A percentile compares a stretch with the other conserved stretches of the same genome.
These are phyloP conservation scores for Trichonephila clavipes DNA, from an alignment of 1,140 invertebrate species.

Conservation along the genomic window DNA sequence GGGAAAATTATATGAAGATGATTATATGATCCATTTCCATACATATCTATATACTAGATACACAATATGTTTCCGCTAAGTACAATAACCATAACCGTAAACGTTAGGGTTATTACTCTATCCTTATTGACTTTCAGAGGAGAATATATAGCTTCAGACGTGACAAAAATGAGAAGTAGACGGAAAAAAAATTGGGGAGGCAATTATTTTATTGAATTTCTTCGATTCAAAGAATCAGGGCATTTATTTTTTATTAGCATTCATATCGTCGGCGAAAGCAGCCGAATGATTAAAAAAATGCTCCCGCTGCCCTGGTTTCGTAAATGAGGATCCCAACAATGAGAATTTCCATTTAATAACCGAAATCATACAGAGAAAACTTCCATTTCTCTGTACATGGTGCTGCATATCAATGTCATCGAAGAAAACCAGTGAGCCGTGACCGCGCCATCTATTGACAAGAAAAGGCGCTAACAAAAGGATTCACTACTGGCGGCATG, in stretches of 20 bases:
- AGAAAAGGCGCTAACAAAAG: conserved; percentile 38
- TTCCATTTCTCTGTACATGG: conserved; percentile 46
- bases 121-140: conserved; percentile 25
- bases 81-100: conserved; percentile 22
- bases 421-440: conserved; percentile 34
- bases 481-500: neutral
- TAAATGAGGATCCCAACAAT: conserved; percentile 63
- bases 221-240: conserved; percentile 28
- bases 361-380: conserved; percentile 57
- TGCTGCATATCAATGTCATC: conserved; percentile 56
- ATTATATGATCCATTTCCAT: neutral
- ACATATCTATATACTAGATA: neutral
- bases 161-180: conserved; percentile 34
- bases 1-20: neutral
- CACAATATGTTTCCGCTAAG: neutral
- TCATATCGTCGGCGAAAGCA: conserved; percentile 7
- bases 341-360: conserved; percentile 71
- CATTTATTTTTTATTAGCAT: conserved; percentile 31
- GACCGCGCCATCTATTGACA: conserved; percentile 62
- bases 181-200: neutral
- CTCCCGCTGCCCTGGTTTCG: conserved; percentile 28
- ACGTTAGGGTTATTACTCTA: conserved; percentile 15
- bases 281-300: conserved; percentile 37
- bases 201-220: conserved; percentile 65
- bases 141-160: neutral